Percentiles rank a stretch among this genome's conserved stretches.
These are phyloP conservation scores for Amblyteles armatorius DNA, from an alignment of 2,888 invertebrate genomes.

Conservation along the genomic window DNA sequence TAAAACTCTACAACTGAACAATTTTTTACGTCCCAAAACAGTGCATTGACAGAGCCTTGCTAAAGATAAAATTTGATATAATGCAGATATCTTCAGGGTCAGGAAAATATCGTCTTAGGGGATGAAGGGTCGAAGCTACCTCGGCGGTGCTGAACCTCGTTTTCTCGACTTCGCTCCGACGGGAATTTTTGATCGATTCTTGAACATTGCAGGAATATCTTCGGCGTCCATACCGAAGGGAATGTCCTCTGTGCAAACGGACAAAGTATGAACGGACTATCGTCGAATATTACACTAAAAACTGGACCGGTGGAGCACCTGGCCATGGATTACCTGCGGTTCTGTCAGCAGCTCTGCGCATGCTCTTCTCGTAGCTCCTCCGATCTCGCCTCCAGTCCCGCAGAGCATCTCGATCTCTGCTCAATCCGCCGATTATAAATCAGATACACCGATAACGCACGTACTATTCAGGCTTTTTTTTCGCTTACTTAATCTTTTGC, in stretches of 20 bases:
- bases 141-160: conserved; percentile 58
- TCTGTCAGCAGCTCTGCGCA: conserved; percentile 76
- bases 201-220: conserved; percentile 86
- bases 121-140: conserved; percentile 50
- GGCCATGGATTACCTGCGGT: conserved; percentile 73
- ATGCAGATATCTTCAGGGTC: too few relatives aligned
- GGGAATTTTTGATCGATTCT: conserved; percentile 84
- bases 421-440: conserved; percentile 20
- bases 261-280: conserved; percentile 6
- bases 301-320: neutral
- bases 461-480: neutral
- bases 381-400: conserved; percentile 86
- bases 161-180: conserved; percentile 58
- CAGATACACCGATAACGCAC: neutral
- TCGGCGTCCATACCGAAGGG: conserved; percentile 84
- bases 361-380: conserved; percentile 78
- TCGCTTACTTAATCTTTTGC: conserved; percentile 87
- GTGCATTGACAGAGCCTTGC: too few relatives aligned
- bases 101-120: too few relatives aligned
- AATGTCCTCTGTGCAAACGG: conserved; percentile 85
- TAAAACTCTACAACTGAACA: too few relatives aligned
- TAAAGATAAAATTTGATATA: too few relatives aligned
- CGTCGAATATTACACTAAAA: neutral
- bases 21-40: too few relatives aligned
- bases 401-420: conserved; percentile 84